Conservation (phyloP, 1,140 invertebrate species). For the Grapholita molesta region DNA sequence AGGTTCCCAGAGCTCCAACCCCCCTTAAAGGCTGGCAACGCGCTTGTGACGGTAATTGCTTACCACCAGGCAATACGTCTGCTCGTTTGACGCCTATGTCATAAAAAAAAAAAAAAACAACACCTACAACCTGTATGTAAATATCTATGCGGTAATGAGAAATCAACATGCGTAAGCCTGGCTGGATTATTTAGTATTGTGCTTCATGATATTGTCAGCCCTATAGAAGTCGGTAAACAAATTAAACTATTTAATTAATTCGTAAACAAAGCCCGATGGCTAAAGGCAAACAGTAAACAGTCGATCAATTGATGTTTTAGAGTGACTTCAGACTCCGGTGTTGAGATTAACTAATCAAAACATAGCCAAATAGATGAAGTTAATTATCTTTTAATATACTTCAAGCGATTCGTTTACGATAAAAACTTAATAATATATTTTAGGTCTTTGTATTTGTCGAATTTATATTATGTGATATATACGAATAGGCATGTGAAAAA, state of each 20-base stretch:
- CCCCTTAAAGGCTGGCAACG: too few species aligned
- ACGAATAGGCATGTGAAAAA: too few species aligned
- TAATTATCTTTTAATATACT: not conserved
- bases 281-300: slow-evolving; percentile 3
- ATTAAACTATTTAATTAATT: slow-evolving; percentile 47
- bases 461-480: too few species aligned
- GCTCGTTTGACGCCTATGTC: too few species aligned
- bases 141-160: too few species aligned
- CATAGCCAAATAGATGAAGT: not conserved
- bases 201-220: not conserved
- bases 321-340: slow-evolving; percentile 5
- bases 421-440: too few species aligned
- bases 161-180: not conserved
- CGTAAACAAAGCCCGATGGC: slow-evolving; percentile 35
- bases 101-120: too few species aligned
- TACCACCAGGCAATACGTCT: too few species aligned
- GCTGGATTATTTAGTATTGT: not conserved
- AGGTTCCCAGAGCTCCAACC: too few species aligned
- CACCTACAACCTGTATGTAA: too few species aligned
- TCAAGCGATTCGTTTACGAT: not conserved
- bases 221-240: slow-evolving; percentile 33
- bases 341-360: slow-evolving; percentile 4
- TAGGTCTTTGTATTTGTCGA: too few species aligned
- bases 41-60: too few species aligned
- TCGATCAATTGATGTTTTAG: slow-evolving; percentile 13